phyloP scores from a whole-genome alignment of 2,797 vertebrate genomes.

The Amblyopsis hoosieri region DNA sequence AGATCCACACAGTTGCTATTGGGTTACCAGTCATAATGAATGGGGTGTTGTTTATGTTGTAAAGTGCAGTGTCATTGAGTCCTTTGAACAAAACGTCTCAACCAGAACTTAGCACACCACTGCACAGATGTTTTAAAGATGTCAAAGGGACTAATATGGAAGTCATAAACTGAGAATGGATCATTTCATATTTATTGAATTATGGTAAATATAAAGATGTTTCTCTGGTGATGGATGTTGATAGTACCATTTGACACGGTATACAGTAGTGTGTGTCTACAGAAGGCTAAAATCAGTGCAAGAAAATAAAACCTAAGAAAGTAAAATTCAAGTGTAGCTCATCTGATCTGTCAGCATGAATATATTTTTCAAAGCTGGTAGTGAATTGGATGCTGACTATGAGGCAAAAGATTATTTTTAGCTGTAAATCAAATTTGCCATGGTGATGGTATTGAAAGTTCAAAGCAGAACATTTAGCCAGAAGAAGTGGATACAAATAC shows the following conservation, averaged over 20 bases:
- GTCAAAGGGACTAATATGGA: neutral
- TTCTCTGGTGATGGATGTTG: neutral
- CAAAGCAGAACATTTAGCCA: no score
- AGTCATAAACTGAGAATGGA: neutral
- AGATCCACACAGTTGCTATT: constrained; percentile 73
- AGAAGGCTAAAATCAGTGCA: neutral
- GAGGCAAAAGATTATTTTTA: neutral
- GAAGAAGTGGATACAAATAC: no score
- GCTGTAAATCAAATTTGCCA: no score
- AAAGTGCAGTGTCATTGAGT: constrained; percentile 72
- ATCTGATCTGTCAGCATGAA: neutral
- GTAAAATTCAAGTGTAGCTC: neutral
- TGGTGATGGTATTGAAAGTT: no score
- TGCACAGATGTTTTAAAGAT: constrained; percentile 28
- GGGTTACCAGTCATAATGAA: constrained; percentile 81
- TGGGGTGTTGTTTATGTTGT: constrained; percentile 88
- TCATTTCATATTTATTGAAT: neutral
- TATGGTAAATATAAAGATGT: neutral
- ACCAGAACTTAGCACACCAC: constrained; percentile 52
- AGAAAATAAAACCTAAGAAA: neutral
- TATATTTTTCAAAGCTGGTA: neutral
- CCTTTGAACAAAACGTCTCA: constrained; percentile 71
- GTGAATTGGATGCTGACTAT: neutral
- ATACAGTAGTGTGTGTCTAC: neutral
- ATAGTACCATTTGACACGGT: neutral